Base-by-base conservation (phyloP, 2,888 invertebrate genomes). In the Agapetus fuscipes region DNA sequence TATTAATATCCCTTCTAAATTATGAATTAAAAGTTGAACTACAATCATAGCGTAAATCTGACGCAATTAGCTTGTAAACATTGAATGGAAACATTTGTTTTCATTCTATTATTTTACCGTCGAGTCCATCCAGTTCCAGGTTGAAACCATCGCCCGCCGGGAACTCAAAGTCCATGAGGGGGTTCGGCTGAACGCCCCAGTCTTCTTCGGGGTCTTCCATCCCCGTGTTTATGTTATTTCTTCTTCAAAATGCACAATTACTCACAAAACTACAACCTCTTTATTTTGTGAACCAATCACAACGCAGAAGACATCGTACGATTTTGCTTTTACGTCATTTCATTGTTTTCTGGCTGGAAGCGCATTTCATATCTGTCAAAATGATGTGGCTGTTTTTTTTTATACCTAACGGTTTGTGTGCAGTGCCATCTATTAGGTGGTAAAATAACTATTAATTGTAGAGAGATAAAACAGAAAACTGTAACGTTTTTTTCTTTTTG, bases 111-210 rank as follows among this genome's bases (percentile, higher is more conserved):
- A 20, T 20, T 20, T 20, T 67, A 80, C 82, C 82, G 62, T 82
- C 80, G 49, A 82, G 72, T 56, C 78, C 80, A 50, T 73, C 69
- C 30, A 82, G 69, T 54, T 81, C 82, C 20, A 80, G 65, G 59
- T 77, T 78, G 55, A 80, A 80, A 36, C 72, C 74, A 52, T 77
- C 76, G 48, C 53, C 59, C 3, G 61, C 24, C 48, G 39, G 61
- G 20, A 20, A n/a, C n/a, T n/a, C n/a, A n/a, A n/a, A 20, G 20
- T 6, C 20, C 9, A 6, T 20, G 20, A 9, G 9, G 20, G 20
- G 5, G 20, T 20, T 9, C 49, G 60, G 60, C 48, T 55, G 59
- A 63, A 64, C n/a, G n/a, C n/a, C n/a, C n/a, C n/a, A n/a, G n/a
- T n/a, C n/a, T n/a, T 32, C 54, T 50, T 30, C 48, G 7, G 28